phyloP scores from a whole-genome alignment of 2,888 invertebrate genomes.

The Trisateles emortualis region DNA sequence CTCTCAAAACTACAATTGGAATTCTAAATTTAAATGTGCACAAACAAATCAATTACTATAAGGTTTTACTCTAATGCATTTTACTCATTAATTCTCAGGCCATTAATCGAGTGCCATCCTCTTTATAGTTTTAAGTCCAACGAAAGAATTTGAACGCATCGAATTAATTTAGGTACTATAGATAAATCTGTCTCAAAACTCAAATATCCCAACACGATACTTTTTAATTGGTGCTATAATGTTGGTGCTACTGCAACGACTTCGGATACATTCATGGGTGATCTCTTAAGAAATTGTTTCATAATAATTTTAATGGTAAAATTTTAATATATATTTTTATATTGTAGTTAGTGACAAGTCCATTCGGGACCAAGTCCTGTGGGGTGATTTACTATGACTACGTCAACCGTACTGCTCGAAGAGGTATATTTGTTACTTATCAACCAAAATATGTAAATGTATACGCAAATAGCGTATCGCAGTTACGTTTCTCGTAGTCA shows the following conservation, averaged over 20 bases:
- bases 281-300: slow-evolving; percentile 76
- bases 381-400: slow-evolving; percentile 1
- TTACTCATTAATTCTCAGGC: slow-evolving; percentile 86
- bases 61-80: slow-evolving; percentile 83
- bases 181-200: slow-evolving; percentile 48
- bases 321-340: slow-evolving; percentile 74
- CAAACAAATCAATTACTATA: slow-evolving; percentile 59
- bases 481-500: neutral
- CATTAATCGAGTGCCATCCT: slow-evolving; percentile 86
- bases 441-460: too few species aligned
- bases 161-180: slow-evolving; percentile 63
- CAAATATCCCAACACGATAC: slow-evolving; percentile 48
- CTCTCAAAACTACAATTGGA: slow-evolving; percentile 4
- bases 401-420: too few species aligned
- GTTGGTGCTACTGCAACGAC: slow-evolving; percentile 76
- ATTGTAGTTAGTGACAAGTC: slow-evolving; percentile 70
- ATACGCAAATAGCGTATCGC: too few species aligned
- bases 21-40: slow-evolving; percentile 41
- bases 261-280: slow-evolving; percentile 72
- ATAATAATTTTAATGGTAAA: slow-evolving; percentile 53
- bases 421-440: too few species aligned
- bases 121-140: slow-evolving; percentile 81
- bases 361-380: slow-evolving; percentile 33
- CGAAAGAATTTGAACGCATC: slow-evolving; percentile 71
- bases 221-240: slow-evolving; percentile 67